Base-by-base conservation (phyloP, 2,113 vertebrate genomes). In the Andinoacara biseriatus region DNA sequence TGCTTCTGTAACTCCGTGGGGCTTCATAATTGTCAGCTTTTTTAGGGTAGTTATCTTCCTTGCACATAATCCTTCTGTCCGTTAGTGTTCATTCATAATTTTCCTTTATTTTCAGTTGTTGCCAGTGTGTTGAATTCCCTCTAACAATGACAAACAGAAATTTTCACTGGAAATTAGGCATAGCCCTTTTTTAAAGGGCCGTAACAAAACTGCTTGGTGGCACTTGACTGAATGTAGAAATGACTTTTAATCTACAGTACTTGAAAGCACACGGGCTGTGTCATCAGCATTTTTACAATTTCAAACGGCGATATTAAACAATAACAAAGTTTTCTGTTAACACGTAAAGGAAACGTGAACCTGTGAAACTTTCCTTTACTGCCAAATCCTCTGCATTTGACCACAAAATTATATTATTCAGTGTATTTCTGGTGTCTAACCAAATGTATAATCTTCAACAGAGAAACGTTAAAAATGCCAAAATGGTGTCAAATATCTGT, bases 201-300 rank as follows among this genome's bases (percentile, higher is more conserved):
- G 58, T 20, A 26, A 43, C 65, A 76, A 82, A 58, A 10, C 58
- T 80, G 75, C 52, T 75, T 33, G 35, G 63, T 59, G 72, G 74
- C 76, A 83, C 60, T 60, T 79, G 61, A 67, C 58, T 76, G 76
- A 75, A 78, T 1, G 3, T 38, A 67, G 67, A 80, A 85, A 29
- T 59, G n/a, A 60, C 60, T 74, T 74, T 67, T 35, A 80, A 62
- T 46, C 74, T 76, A 14, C 43, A 65, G 62, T 82, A 85, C 80
- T 88, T 90, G 79, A 85, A 90, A 83, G 52, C 59, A 9, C 1
- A 7, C 65, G 10, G 11, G 33, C 82, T 81, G 61, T 81, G 49
- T 58, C 83, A 92, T 90, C 90, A 92, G 90, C 88, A 76, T 83
- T 77, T 77, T 82, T 83, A 1, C 76, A 76, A 76, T 18, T 74